phyloP scores from a whole-genome alignment of 1,140 invertebrate species.

The Lerema accius region DNA sequence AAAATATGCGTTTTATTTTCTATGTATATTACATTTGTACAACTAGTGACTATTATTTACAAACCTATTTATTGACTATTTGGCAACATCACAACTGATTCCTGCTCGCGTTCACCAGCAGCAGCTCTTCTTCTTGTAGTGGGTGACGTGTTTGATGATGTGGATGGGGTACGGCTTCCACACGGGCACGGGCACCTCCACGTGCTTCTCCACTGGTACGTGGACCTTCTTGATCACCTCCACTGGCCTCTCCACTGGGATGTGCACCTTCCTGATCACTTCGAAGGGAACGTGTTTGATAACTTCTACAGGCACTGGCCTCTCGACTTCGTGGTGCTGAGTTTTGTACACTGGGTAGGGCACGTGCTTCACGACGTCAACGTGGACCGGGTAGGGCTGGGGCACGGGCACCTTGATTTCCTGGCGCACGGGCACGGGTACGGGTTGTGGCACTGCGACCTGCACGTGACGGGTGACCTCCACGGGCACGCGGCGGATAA shows the following conservation, averaged over 20 bases:
- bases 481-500: constrained; percentile 66
- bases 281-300: constrained; percentile 69
- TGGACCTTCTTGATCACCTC: constrained; percentile 77
- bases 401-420: constrained; percentile 75
- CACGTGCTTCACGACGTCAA: constrained; percentile 74
- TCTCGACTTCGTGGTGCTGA: constrained; percentile 73
- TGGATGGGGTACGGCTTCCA: constrained; percentile 77
- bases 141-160: constrained; percentile 76
- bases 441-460: constrained; percentile 68
- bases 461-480: constrained; percentile 70
- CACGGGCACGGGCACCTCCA: constrained; percentile 69
- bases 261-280: constrained; percentile 70
- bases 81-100: constrained; percentile 63
- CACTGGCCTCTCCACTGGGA: constrained; percentile 73
- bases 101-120: constrained; percentile 60
- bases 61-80: constrained; percentile 65
- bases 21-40: constrained; percentile 57
- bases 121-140: constrained; percentile 76
- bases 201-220: constrained; percentile 72
- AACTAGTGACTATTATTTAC: constrained; percentile 78
- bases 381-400: constrained; percentile 76
- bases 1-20: constrained; percentile 47
- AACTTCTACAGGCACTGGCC: constrained; percentile 74
- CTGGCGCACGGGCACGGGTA: constrained; percentile 68
- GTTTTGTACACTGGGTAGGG: constrained; percentile 76